phyloP scores from a whole-genome alignment of 23 tunicate genomes.

The Corella eumyota region DNA sequence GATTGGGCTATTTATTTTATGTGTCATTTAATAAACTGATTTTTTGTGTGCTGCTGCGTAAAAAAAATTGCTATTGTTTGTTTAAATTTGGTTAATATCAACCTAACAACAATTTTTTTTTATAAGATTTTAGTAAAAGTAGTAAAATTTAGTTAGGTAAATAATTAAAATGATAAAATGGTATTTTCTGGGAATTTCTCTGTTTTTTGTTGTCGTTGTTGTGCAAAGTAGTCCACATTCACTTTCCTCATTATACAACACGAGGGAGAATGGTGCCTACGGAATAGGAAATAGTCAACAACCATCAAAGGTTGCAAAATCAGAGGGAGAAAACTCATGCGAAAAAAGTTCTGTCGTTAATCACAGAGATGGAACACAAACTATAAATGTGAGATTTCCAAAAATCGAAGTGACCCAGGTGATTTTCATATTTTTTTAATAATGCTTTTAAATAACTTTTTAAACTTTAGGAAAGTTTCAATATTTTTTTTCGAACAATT shows the following conservation, averaged over 20 bases:
- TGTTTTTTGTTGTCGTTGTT: no score
- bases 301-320: background rate
- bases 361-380: background rate
- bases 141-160: no score
- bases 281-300: background rate
- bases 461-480: background rate
- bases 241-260: no score
- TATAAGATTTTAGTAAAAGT: no score
- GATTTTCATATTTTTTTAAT: background rate
- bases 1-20: no score
- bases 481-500: background rate
- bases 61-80: no score
- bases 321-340: background rate
- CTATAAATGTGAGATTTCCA: constrained; percentile 3
- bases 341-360: background rate
- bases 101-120: no score
- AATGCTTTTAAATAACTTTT: background rate
- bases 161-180: no score
- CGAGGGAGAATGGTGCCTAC: no score
- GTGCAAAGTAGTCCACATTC: no score
- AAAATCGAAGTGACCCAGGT: background rate
- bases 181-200: no score
- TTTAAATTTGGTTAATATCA: no score
- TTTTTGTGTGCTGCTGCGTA: background rate
- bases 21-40: background rate